Evolutionary conservation across 2,113 vertebrate genomes (phyloP).

Genomic region (Shinisaurus crocodilurus): DNA sequence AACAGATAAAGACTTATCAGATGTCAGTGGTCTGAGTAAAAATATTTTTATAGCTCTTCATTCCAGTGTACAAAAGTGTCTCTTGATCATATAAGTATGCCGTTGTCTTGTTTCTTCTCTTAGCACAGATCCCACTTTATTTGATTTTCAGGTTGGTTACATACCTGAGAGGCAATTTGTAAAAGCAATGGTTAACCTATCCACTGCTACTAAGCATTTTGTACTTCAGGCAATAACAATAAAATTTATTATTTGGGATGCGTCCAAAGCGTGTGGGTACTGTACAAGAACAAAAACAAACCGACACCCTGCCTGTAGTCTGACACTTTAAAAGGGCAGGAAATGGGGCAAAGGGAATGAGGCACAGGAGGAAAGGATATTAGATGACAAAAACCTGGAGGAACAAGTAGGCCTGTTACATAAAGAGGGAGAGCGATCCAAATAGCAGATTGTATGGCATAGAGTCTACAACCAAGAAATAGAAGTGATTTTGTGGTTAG

Average conservation of each 20-base stretch:
- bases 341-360: neutral
- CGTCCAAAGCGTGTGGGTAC: neutral
- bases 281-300: neutral
- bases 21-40: neutral
- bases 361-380: neutral
- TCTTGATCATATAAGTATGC: neutral
- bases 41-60: neutral
- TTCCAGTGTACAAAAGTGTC: neutral
- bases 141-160: neutral
- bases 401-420: neutral
- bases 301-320: neutral
- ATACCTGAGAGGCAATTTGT: neutral
- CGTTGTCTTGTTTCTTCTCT: neutral
- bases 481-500: neutral
- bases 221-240: neutral
- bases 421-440: neutral
- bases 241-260: neutral
- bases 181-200: neutral
- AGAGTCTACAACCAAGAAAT: neutral
- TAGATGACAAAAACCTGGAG: neutral
- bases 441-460: neutral
- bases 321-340: neutral
- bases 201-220: neutral
- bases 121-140: neutral
- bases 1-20: neutral